Evolutionary conservation across 2,113 vertebrate species (phyloP).

Genomic region (Oceanodroma tethys): DNA sequence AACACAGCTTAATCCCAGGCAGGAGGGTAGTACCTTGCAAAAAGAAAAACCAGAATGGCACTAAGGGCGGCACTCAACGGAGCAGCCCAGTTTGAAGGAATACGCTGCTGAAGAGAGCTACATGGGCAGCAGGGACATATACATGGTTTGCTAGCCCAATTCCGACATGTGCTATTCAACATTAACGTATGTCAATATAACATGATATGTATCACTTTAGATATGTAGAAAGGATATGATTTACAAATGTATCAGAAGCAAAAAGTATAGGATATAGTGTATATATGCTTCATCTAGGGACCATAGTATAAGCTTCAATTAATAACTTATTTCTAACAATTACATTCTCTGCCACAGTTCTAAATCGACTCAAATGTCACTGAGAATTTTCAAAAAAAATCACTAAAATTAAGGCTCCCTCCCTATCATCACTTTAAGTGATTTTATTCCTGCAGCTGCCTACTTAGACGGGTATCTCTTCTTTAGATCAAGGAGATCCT

Average conservation of each 20-base stretch:
- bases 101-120: background rate
- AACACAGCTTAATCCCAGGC: background rate
- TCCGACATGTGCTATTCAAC: background rate
- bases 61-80: background rate
- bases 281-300: background rate
- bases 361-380: background rate
- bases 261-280: background rate
- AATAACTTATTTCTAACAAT: background rate
- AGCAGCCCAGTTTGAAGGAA: background rate
- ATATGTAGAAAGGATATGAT: background rate
- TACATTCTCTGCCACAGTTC: background rate
- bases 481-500: background rate
- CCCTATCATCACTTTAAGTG: background rate
- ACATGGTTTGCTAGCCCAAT: rapidly evolving
- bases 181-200: background rate
- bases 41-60: background rate
- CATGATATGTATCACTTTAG: background rate
- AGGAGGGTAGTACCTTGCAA: background rate
- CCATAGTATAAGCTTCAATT: background rate
- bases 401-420: background rate
- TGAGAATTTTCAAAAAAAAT: background rate
- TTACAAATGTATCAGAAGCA: background rate
- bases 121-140: rapidly evolving
- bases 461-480: background rate
- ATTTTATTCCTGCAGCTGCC: background rate